These are phyloP conservation scores for Lacanobia wlatinum DNA, from an alignment of 2,888 invertebrate species.

Conservation along the genomic window DNA sequence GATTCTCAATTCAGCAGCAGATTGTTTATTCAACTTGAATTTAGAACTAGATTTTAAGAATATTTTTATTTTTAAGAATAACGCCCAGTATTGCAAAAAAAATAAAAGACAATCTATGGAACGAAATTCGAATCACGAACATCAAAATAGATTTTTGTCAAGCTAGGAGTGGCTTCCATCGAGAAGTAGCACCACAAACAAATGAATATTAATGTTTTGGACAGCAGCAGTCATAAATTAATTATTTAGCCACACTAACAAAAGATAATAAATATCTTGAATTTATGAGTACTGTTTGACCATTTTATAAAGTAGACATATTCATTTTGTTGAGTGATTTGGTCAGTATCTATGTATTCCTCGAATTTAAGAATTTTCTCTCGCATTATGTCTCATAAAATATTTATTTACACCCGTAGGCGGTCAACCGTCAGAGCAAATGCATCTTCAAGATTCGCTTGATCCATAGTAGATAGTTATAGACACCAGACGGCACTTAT, in stretches of 20 bases:
- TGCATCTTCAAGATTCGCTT: not conserved
- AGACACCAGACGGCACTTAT: too few species aligned
- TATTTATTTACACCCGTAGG: not conserved
- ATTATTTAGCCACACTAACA: slow-evolving; percentile 3
- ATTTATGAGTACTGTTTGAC: slow-evolving; percentile 15
- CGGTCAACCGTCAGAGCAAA: not conserved
- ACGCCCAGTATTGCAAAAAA: not conserved
- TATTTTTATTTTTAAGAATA: not conserved
- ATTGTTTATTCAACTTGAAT: too few species aligned
- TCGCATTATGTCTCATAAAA: not conserved
- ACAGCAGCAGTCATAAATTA: slow-evolving; percentile 10
- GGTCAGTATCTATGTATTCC: too few species aligned
- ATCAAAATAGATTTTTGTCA: not conserved
- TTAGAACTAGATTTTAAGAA: too few species aligned
- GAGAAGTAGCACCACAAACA: not conserved
- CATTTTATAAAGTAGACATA: not conserved
- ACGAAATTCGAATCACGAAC: not conserved
- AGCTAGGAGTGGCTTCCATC: not conserved
- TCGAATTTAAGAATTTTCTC: not conserved
- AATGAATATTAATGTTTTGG: slow-evolving; percentile 16
- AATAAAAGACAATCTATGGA: not conserved
- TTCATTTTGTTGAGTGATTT: too few species aligned
- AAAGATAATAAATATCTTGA: slow-evolving; percentile 17
- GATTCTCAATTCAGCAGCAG: too few species aligned
- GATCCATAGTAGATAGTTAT: too few species aligned